Percentiles rank a stretch among this genome's conserved stretches.
phyloP scores from a whole-genome alignment of 2,888 invertebrate species.

The Hydriomena furcata region DNA sequence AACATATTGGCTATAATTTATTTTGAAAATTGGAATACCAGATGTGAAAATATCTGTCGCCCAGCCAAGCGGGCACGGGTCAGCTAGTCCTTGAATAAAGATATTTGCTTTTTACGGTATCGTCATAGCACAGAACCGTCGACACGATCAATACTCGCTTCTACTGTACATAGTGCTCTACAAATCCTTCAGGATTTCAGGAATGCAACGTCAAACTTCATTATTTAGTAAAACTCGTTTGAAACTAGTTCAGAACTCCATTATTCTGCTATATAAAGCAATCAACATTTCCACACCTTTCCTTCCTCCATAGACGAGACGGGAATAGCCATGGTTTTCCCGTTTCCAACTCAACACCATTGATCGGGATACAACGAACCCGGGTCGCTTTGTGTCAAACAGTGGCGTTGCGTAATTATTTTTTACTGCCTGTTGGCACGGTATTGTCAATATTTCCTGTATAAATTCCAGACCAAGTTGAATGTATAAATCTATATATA shows the following conservation, averaged over 20 bases:
- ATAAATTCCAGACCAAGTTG: conserved; percentile 2
- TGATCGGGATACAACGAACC: conserved; percentile 33
- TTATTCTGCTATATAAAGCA: conserved; percentile 11
- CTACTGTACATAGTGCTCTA: neutral
- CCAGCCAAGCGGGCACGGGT: too few relatives aligned
- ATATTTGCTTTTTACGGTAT: too few relatives aligned
- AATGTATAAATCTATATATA: too few relatives aligned
- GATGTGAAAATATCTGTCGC: too few relatives aligned
- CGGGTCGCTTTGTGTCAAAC: conserved; percentile 23
- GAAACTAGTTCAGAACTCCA: conserved; percentile 4
- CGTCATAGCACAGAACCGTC: too few relatives aligned
- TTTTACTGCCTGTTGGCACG: conserved; percentile 32
- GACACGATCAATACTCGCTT: conserved; percentile 9
- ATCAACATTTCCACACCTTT: conserved; percentile 6
- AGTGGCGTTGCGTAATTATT: conserved; percentile 32
- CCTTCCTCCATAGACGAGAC: neutral
- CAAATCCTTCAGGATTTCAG: neutral
- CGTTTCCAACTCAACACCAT: conserved; percentile 19
- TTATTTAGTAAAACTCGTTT: neutral
- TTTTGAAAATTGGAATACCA: too few relatives aligned
- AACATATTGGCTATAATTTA: too few relatives aligned
- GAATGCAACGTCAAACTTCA: neutral
- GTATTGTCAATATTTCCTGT: conserved; percentile 30
- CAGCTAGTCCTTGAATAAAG: too few relatives aligned
- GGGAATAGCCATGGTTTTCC: conserved; percentile 21